Percentiles rank a stretch among this genome's conserved stretches.
Evolutionary conservation across 2,888 invertebrate species (phyloP).

Genomic region (Napeogenes sylphis): DNA sequence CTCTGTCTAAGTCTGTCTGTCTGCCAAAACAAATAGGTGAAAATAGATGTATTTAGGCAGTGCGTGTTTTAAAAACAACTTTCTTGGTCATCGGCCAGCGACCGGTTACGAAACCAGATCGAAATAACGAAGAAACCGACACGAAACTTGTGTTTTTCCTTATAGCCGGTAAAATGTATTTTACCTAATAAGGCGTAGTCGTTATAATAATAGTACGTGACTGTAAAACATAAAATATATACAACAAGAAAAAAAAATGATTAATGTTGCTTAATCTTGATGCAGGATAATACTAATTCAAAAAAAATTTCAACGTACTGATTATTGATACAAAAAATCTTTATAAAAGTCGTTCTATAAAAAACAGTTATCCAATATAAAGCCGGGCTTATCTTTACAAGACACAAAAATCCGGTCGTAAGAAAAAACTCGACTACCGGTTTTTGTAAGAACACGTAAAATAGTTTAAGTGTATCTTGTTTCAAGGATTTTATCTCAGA

Average conservation of each 20-base stretch:
- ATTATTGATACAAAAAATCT: no score
- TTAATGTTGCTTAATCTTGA: no score
- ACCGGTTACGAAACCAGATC: conserved; percentile 23
- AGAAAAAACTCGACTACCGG: background rate
- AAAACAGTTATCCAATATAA: background rate
- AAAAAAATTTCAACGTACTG: no score
- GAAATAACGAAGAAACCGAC: conserved; percentile 11
- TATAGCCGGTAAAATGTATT: no score
- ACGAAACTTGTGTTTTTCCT: no score
- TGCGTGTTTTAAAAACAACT: conserved; percentile 9
- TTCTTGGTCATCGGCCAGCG: conserved; percentile 23
- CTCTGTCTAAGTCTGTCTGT: no score
- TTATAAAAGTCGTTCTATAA: no score
- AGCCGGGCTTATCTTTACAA: background rate
- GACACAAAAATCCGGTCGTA: background rate
- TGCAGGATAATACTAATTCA: no score
- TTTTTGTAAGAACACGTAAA: background rate
- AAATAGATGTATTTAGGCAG: no score
- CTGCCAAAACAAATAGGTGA: no score
- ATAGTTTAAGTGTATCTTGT: background rate
- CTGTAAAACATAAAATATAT: no score
- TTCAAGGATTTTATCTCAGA: background rate
- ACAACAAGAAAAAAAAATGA: no score
- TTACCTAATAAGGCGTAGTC: background rate
- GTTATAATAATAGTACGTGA: background rate